These are phyloP conservation scores for Drosophila fuyamai DNA, from an alignment of 1,140 invertebrate genomes.

Conservation along the genomic window DNA sequence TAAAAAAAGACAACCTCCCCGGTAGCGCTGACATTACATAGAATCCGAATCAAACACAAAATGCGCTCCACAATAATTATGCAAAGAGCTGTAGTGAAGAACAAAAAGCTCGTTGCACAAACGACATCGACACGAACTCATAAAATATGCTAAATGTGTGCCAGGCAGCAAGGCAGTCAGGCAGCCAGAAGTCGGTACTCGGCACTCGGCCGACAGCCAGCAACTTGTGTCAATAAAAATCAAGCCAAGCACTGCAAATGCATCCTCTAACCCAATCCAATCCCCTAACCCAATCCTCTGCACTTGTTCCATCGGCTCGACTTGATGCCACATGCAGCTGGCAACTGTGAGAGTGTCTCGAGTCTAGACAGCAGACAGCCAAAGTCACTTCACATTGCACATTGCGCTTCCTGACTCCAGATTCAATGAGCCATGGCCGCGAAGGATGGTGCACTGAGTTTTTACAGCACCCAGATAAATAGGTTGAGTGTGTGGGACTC, in stretches of 20 bases:
- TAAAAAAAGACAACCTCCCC: slow-evolving; percentile 33
- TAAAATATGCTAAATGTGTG: slow-evolving; percentile 82
- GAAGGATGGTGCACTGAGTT: slow-evolving; percentile 28
- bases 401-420: slow-evolving; percentile 76
- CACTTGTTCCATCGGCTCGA: slow-evolving; percentile 64
- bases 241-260: slow-evolving; percentile 70
- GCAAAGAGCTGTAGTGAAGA: slow-evolving; percentile 60
- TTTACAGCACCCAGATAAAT: slow-evolving; percentile 10
- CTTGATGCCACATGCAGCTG: slow-evolving; percentile 37
- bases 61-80: slow-evolving; percentile 73
- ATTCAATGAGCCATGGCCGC: slow-evolving; percentile 41
- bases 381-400: slow-evolving; percentile 79
- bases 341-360: slow-evolving; percentile 73
- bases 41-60: slow-evolving; percentile 68
- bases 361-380: slow-evolving; percentile 77
- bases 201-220: slow-evolving; percentile 58
- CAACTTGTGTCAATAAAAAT: slow-evolving; percentile 82
- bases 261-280: slow-evolving; percentile 46
- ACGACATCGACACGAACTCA: slow-evolving; percentile 77
- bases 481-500: slow-evolving; percentile 15
- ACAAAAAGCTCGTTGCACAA: slow-evolving; percentile 69
- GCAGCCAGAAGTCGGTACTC: slow-evolving; percentile 25
- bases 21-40: slow-evolving; percentile 56
- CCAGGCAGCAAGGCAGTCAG: slow-evolving; percentile 45
- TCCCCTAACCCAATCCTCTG: slow-evolving; percentile 41